Conservation (phyloP, 2,888 invertebrate species). For the Cancer borealis region DNA sequence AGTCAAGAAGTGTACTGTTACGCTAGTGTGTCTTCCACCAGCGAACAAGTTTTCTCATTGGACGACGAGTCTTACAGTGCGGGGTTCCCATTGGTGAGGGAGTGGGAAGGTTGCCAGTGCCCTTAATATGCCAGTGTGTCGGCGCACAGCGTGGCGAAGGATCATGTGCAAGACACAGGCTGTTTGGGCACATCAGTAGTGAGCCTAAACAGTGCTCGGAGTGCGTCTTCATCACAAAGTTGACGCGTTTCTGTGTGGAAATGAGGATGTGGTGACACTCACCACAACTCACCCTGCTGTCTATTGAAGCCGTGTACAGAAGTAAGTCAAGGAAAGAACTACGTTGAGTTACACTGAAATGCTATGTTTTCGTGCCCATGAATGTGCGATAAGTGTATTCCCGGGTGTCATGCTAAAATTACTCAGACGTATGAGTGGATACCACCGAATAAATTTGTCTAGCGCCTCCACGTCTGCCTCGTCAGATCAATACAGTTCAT, state of each 20-base stretch:
- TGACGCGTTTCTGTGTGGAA: not conserved
- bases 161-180: not conserved
- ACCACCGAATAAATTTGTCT: not conserved
- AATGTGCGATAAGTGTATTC: not conserved
- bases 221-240: not conserved
- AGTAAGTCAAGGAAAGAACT: not conserved
- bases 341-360: not conserved
- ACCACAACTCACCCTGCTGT: not conserved
- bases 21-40: not conserved
- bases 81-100: not conserved
- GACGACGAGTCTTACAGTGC: not conserved
- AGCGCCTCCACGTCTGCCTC: not conserved
- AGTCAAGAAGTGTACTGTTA: not conserved
- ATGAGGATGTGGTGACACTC: not conserved
- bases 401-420: not conserved
- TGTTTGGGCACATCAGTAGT: not conserved
- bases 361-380: not conserved
- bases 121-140: not conserved
- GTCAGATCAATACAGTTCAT: not conserved
- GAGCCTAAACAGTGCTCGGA: not conserved
- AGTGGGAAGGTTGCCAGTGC: not conserved
- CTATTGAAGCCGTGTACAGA: not conserved
- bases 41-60: conserved; percentile 8
- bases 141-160: not conserved
- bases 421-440: not conserved